phyloP scores from a whole-genome alignment of 2,797 vertebrate genomes.

The Paedocypris micromegethes region DNA sequence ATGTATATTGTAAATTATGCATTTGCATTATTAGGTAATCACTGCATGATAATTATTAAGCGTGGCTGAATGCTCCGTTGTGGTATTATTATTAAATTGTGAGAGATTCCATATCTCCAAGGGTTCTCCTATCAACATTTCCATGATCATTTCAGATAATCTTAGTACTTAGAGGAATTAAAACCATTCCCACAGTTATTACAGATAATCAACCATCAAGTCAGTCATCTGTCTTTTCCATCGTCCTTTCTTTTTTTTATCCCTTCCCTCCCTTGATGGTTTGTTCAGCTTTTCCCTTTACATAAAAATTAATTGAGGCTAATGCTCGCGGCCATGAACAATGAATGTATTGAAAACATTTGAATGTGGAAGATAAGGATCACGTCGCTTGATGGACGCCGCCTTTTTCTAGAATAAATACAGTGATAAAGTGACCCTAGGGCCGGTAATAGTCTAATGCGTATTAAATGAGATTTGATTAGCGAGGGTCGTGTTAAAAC shows the following conservation, averaged over 20 bases:
- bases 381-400: slow-evolving; percentile 46
- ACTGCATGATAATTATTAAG: too few relatives aligned
- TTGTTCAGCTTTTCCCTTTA: slow-evolving; percentile 43
- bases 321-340: slow-evolving; percentile 58
- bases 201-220: slow-evolving; percentile 61
- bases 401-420: slow-evolving; percentile 27
- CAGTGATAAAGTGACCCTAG: slow-evolving; percentile 23
- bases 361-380: slow-evolving; percentile 49
- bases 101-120: neutral
- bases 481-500: slow-evolving; percentile 12
- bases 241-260: slow-evolving; percentile 6
- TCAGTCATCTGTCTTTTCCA: slow-evolving; percentile 47
- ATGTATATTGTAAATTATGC: too few relatives aligned
- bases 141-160: slow-evolving; percentile 9
- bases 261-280: slow-evolving; percentile 33
- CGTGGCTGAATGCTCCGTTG: too few relatives aligned
- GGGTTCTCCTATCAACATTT: slow-evolving; percentile 13
- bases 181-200: slow-evolving; percentile 65
- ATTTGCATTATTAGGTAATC: too few relatives aligned
- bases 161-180: slow-evolving; percentile 59
- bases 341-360: slow-evolving; percentile 55
- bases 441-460: slow-evolving; percentile 39
- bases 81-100: neutral
- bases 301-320: slow-evolving; percentile 59
- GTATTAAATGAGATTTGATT: slow-evolving; percentile 54